Evolutionary conservation across 2,797 vertebrate species (phyloP).

Genomic region (Chromis chromis): DNA sequence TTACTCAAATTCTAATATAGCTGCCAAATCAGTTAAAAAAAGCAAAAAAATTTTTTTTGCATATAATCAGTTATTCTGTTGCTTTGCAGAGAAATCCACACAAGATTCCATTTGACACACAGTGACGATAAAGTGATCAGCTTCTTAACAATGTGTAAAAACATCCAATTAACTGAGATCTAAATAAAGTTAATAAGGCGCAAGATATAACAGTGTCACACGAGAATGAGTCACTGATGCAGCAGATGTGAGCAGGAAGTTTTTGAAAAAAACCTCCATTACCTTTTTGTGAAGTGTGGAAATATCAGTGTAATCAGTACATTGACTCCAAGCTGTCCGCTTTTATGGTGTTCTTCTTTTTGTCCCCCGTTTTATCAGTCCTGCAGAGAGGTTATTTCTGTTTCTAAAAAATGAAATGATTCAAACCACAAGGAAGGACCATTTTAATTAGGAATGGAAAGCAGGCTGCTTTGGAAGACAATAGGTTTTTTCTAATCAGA

Average conservation of each 20-base stretch:
- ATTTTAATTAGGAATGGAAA: background rate
- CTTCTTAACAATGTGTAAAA: constrained; percentile 6
- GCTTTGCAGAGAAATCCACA: background rate
- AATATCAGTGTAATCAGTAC: no score
- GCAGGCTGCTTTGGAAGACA: no score
- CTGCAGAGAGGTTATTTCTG: no score
- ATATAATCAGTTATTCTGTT: background rate
- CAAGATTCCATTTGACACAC: background rate
- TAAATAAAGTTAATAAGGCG: constrained; percentile 2
- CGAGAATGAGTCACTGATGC: constrained; percentile 27
- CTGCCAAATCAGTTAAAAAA: constrained; percentile 1
- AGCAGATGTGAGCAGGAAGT: background rate
- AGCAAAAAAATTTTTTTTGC: background rate
- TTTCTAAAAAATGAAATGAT: background rate
- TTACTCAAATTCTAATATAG: background rate
- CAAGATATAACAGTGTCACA: background rate
- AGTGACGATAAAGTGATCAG: background rate
- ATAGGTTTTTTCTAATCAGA: no score
- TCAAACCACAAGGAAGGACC: background rate
- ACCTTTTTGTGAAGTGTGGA: no score
- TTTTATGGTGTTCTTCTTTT: no score
- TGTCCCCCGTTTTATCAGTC: no score
- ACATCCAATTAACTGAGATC: constrained; percentile 20
- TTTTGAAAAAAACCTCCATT: background rate
- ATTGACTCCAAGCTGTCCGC: no score